Evolutionary conservation across 1,140 invertebrate species (phyloP).

Genomic region (Orussus abietinus): DNA sequence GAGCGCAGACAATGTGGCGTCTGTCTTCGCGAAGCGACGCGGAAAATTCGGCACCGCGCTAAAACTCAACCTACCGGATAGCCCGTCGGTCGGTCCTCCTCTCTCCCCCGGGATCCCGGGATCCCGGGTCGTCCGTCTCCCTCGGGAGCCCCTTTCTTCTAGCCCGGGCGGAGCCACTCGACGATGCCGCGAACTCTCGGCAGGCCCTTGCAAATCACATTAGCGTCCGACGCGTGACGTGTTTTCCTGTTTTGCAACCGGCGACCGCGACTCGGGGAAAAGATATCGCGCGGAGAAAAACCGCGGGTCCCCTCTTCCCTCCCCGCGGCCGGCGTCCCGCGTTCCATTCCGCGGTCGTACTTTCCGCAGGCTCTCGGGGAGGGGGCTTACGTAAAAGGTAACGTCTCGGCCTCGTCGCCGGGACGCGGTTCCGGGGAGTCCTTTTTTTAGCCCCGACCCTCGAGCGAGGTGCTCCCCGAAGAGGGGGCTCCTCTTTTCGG

Average conservation of each 20-base stretch:
- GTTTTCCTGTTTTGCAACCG: constrained; percentile 39
- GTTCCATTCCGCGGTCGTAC: not conserved
- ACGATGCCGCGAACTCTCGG: not conserved
- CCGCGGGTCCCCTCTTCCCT: not conserved
- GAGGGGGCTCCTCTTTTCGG: no score
- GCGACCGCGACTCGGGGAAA: no score
- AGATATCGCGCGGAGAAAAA: no score
- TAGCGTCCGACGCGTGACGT: constrained; percentile 30
- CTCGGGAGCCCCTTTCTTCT: constrained; percentile 11
- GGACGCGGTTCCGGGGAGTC: no score
- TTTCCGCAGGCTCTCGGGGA: not conserved
- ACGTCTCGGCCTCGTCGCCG: no score
- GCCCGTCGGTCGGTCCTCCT: constrained; percentile 8
- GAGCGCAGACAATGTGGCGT: constrained; percentile 29
- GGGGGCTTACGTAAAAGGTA: no score
- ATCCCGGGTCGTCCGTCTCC: constrained; percentile 12
- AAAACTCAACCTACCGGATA: constrained; percentile 23
- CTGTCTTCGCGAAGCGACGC: constrained; percentile 22
- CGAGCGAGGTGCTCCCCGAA: no score
- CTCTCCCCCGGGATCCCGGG: constrained; percentile 13
- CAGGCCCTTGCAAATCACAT: constrained; percentile 32
- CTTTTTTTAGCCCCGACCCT: no score
- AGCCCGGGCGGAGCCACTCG: constrained; percentile 18
- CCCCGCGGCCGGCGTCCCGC: no score
- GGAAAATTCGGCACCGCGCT: constrained; percentile 35